These are phyloP conservation scores for Silurus glanis DNA, from an alignment of 2,113 vertebrate genomes.

Conservation along the genomic window DNA sequence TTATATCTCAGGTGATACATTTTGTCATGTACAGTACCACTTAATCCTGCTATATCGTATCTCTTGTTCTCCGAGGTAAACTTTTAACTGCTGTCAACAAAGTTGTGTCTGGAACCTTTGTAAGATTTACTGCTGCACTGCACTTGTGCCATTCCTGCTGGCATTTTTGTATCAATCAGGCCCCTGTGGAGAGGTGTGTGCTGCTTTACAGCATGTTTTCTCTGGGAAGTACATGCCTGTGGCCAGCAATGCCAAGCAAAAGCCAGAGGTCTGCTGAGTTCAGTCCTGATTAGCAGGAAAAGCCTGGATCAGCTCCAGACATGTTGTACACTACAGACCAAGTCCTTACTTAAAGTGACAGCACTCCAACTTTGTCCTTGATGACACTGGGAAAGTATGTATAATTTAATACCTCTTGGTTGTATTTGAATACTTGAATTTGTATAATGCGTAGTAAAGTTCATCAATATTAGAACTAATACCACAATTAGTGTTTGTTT, in stretches of 20 bases:
- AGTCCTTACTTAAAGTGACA: constrained; percentile 40
- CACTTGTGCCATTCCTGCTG: constrained; percentile 39
- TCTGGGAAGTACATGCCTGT: constrained; percentile 53
- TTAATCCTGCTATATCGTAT: constrained; percentile 11
- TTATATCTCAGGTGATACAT: not conserved
- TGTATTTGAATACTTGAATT: not conserved
- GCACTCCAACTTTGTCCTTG: constrained; percentile 20
- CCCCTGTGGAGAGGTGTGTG: constrained; percentile 47
- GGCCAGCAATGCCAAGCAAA: constrained; percentile 39
- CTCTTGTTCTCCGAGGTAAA: constrained; percentile 32
- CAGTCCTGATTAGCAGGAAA: constrained; percentile 55
- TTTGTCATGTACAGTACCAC: constrained; percentile 12
- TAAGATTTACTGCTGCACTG: constrained; percentile 43
- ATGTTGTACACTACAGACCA: constrained; percentile 24
- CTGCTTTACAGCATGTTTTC: constrained; percentile 48
- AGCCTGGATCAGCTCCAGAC: constrained; percentile 49
- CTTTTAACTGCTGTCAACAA: constrained; percentile 44
- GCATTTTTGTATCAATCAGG: constrained; percentile 43
- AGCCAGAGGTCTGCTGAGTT: constrained; percentile 27
- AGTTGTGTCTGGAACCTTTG: constrained; percentile 11
- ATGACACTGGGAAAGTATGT: not conserved
- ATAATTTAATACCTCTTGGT: not conserved
- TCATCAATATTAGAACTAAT: not conserved
- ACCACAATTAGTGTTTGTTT: not conserved
- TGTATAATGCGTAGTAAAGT: not conserved